Percentiles rank a stretch among this genome's conserved stretches.
These are phyloP conservation scores for Crenuchus spilurus DNA, from an alignment of 2,797 vertebrate species.

Conservation along the genomic window DNA sequence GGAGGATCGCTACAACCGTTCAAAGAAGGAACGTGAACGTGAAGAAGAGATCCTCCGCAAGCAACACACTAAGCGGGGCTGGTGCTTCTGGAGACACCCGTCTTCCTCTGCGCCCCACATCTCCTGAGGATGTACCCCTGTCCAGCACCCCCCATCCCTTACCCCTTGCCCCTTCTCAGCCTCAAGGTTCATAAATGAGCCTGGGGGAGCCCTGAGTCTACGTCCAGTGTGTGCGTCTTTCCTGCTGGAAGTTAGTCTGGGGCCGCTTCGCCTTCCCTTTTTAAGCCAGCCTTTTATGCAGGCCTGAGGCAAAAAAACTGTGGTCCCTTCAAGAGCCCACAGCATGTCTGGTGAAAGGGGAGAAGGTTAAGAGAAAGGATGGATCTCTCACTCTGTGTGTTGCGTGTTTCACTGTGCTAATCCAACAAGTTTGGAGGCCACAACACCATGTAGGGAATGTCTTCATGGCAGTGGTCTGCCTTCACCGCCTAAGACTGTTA, in stretches of 20 bases:
- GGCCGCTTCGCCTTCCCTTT: slow-evolving; percentile 25
- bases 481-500: slow-evolving; percentile 71
- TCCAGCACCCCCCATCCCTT: slow-evolving; percentile 21
- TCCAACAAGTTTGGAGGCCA: slow-evolving; percentile 24
- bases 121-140: slow-evolving; percentile 66
- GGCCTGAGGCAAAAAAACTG: slow-evolving; percentile 19
- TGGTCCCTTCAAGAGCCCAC: slow-evolving; percentile 10
- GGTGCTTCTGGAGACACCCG: slow-evolving; percentile 89
- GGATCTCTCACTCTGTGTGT: slow-evolving; percentile 26
- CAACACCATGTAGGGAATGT: slow-evolving; percentile 34
- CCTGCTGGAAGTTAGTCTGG: slow-evolving; percentile 16
- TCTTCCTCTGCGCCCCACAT: slow-evolving; percentile 78
- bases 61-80: slow-evolving; percentile 86
- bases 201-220: slow-evolving; percentile 27
- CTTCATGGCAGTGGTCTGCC: slow-evolving; percentile 63
- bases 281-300: slow-evolving; percentile 15
- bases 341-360: slow-evolving; percentile 12
- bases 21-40: slow-evolving; percentile 84
- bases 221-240: slow-evolving; percentile 48
- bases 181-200: slow-evolving; percentile 55
- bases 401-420: slow-evolving; percentile 43
- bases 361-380: slow-evolving; percentile 28
- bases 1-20: slow-evolving; percentile 89
- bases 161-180: slow-evolving; percentile 32
- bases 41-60: slow-evolving; percentile 89